Percentiles rank a stretch among this genome's conserved stretches.
phyloP scores from a whole-genome alignment of 35 echinoderm and acorn worm species.

The Hemicentrotus pulcherrimus region DNA sequence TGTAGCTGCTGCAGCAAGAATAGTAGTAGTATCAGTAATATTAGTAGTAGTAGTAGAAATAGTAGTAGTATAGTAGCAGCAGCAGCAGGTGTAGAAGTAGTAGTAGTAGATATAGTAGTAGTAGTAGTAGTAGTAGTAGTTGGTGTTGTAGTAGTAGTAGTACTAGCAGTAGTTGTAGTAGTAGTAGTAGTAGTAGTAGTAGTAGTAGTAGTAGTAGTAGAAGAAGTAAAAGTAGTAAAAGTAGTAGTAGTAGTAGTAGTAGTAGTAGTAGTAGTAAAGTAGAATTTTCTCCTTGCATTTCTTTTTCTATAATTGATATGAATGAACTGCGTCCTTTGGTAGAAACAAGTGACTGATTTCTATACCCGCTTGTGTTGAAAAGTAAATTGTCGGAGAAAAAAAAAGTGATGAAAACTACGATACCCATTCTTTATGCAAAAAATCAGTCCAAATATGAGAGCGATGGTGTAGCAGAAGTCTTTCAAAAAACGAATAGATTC shows the following conservation, averaged over 20 bases:
- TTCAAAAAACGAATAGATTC: background rate
- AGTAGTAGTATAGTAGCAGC: no score
- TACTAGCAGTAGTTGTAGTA: background rate
- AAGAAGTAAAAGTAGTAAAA: background rate
- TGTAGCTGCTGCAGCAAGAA: background rate
- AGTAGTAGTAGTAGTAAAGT: background rate
- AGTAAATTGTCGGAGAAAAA: background rate
- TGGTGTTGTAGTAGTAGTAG: background rate
- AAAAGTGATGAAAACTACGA: background rate
- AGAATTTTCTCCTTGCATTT: background rate
- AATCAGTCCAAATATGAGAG: background rate
- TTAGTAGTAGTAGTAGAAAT: background rate
- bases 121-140: background rate
- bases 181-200: background rate
- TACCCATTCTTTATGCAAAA: background rate
- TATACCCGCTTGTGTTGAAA: background rate
- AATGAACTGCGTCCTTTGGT: no score
- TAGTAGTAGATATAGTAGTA: background rate
- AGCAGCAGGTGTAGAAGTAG: no score
- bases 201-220: background rate
- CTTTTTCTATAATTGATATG: background rate
- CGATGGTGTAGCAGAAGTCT: background rate
- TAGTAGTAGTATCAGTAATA: background rate
- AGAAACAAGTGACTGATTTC: background rate
- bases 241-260: conserved; percentile 22